Conservation (phyloP, 2,113 vertebrate genomes). For the Euleptes europaea region DNA sequence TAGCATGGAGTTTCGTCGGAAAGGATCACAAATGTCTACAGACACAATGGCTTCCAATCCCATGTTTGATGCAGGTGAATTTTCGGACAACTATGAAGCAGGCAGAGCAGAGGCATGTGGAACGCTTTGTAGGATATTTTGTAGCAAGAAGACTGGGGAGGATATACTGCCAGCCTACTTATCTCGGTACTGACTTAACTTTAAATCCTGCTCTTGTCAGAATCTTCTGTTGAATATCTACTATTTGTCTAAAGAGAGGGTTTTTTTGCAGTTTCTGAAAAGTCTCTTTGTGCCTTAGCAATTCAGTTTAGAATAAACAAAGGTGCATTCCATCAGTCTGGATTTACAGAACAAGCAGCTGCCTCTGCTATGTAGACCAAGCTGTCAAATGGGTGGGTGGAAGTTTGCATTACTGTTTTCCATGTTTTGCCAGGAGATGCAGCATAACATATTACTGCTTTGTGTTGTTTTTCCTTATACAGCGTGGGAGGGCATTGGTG, state of each 20-base stretch:
- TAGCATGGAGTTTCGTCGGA: slow-evolving; percentile 89
- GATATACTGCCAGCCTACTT: slow-evolving; percentile 96
- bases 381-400: not conserved
- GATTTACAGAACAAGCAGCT: not conserved
- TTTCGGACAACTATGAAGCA: slow-evolving; percentile 95
- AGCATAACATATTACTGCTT: not conserved
- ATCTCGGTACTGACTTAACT: slow-evolving; percentile 85
- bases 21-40: slow-evolving; percentile 94
- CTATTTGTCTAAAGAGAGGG: not conserved
- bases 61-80: slow-evolving; percentile 90
- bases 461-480: not conserved
- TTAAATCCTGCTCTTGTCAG: slow-evolving; percentile 61
- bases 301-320: not conserved
- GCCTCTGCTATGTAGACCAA: not conserved
- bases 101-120: slow-evolving; percentile 95
- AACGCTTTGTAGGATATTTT: slow-evolving; percentile 95
- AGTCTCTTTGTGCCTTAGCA: not conserved
- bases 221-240: slow-evolving; percentile 29
- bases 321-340: not conserved
- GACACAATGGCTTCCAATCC: slow-evolving; percentile 94
- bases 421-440: not conserved
- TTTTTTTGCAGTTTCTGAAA: not conserved
- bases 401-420: not conserved
- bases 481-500: not conserved
- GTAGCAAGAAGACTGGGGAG: slow-evolving; percentile 98